These are phyloP conservation scores for Meteorus sp. DNA, from an alignment of 1,140 invertebrate species.

Conservation along the genomic window DNA sequence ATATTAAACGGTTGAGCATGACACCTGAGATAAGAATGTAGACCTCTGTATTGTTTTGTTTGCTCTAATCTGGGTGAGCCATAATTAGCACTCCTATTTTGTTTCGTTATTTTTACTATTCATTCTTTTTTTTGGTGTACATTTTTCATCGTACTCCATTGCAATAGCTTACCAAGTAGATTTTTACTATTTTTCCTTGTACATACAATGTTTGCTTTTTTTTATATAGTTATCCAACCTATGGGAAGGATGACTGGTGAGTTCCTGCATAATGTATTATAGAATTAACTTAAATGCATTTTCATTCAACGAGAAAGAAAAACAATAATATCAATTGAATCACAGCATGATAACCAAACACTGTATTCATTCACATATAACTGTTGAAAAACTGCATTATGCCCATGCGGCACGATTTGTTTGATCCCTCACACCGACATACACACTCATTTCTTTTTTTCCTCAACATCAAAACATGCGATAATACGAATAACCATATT, in stretches of 20 bases:
- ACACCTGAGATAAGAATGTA: conserved; percentile 10
- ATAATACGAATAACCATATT: too few species aligned
- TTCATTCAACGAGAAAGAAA: not conserved
- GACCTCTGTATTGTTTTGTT: conserved; percentile 6
- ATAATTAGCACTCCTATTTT: too few species aligned
- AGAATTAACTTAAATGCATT: conserved; percentile 25
- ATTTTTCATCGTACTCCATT: conserved; percentile 10
- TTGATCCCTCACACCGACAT: too few species aligned
- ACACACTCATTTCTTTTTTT: too few species aligned
- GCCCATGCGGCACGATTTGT: too few species aligned
- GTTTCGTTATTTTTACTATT: conserved; percentile 1
- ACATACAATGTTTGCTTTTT: conserved; percentile 53
- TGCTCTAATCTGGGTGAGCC: conserved; percentile 14
- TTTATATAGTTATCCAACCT: conserved; percentile 64
- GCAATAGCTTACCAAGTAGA: conserved; percentile 15
- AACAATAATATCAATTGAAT: too few species aligned
- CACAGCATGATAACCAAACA: too few species aligned
- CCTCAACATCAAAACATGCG: too few species aligned
- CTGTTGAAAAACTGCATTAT: too few species aligned
- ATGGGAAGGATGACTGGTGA: conserved; percentile 67
- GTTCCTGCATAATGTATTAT: conserved; percentile 55
- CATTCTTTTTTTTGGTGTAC: not conserved
- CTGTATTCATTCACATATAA: too few species aligned
- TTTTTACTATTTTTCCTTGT: conserved; percentile 35
- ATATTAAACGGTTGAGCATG: not conserved